These are phyloP conservation scores for Pachyramphus minor DNA, from an alignment of 2,113 vertebrate species.

Conservation along the genomic window DNA sequence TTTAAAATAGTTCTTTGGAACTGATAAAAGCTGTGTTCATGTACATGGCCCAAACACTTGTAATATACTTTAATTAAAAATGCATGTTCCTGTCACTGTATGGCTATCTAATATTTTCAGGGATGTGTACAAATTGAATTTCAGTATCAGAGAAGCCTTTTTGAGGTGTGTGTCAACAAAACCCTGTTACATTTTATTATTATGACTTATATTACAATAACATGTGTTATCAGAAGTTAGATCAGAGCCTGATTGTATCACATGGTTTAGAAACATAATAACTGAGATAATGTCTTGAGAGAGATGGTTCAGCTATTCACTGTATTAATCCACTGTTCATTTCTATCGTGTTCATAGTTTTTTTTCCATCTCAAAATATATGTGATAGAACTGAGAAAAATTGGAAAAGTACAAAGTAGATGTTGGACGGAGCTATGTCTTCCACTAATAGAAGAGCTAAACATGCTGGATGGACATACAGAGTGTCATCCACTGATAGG, in stretches of 20 bases:
- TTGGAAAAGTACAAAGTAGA: neutral
- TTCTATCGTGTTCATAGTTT: neutral
- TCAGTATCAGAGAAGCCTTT: neutral
- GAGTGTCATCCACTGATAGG: neutral
- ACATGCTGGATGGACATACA: fast-evolving
- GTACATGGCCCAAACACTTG: neutral
- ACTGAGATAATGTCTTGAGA: neutral
- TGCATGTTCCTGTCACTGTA: neutral
- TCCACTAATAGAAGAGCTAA: neutral
- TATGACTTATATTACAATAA: neutral
- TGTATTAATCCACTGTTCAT: neutral
- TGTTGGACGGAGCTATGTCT: neutral
- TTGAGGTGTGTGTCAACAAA: neutral
- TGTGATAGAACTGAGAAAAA: neutral
- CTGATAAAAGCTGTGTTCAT: neutral
- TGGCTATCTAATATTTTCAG: neutral
- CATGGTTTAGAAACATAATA: neutral
- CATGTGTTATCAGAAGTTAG: neutral
- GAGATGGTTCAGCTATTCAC: neutral
- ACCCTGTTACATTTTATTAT: neutral
- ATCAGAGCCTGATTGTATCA: neutral
- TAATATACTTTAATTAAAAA: neutral
- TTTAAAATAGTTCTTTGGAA: neutral
- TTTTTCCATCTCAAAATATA: neutral
- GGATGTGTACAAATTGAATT: neutral